Evolutionary conservation across 2,797 vertebrate species (phyloP).

Genomic region (Chaetophractus vellerosus): DNA sequence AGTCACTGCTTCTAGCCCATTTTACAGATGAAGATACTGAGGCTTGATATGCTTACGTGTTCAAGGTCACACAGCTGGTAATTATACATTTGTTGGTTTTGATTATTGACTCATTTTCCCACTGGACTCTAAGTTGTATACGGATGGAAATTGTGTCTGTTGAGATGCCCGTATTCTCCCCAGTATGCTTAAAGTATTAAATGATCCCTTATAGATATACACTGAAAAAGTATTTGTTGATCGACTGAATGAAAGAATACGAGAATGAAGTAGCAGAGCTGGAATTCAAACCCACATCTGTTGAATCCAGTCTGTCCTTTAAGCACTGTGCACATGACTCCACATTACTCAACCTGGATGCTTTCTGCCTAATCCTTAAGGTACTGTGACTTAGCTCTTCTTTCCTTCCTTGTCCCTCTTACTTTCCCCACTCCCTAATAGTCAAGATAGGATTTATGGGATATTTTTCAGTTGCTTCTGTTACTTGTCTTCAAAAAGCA

Average conservation of each 20-base stretch:
- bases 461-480: not conserved
- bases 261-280: not conserved
- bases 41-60: not conserved
- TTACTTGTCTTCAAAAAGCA: conserved; percentile 10
- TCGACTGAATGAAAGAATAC: not conserved
- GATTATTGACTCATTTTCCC: not conserved
- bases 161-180: not conserved
- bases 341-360: not conserved
- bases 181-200: not conserved
- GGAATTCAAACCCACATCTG: not conserved
- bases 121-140: not conserved
- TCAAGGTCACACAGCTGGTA: not conserved
- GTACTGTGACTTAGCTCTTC: not conserved
- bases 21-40: conserved; percentile 14
- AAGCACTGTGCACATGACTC: not conserved
- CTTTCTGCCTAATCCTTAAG: not conserved
- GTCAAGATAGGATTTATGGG: not conserved
- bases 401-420: not conserved
- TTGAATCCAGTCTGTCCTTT: not conserved
- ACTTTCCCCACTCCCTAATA: not conserved
- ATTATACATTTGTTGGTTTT: not conserved
- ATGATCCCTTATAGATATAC: not conserved
- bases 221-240: not conserved
- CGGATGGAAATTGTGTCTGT: not conserved
- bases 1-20: not conserved